Conservation (phyloP, 2,888 invertebrate species). For the Meiosimyza decipiens region DNA sequence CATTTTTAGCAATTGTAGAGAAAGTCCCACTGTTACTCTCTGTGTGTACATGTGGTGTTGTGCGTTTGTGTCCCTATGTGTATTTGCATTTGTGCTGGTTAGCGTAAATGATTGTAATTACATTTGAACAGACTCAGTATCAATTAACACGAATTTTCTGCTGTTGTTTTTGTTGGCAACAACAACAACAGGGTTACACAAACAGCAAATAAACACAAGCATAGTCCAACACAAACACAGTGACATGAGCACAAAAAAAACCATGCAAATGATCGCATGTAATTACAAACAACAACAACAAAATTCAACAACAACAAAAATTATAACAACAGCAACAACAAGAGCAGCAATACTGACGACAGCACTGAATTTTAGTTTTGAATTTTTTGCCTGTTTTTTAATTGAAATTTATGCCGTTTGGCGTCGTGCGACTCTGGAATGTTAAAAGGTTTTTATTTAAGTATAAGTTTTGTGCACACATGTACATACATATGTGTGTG, state of each 20-base stretch:
- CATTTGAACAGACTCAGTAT: conserved; percentile 44
- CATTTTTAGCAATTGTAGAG: not conserved
- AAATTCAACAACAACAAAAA: conserved; percentile 21
- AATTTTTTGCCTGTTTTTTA: conserved; percentile 59
- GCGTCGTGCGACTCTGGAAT: conserved; percentile 49
- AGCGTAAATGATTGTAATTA: conserved; percentile 46
- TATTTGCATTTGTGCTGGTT: conserved; percentile 33
- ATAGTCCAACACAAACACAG: too few species aligned
- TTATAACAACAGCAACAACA: conserved; percentile 19
- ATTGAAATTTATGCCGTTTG: conserved; percentile 64
- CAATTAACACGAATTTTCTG: conserved; percentile 47
- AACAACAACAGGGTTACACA: not conserved
- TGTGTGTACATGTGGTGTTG: not conserved
- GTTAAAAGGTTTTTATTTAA: conserved; percentile 29
- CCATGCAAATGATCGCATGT: conserved; percentile 27
- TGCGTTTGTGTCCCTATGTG: conserved; percentile 7
- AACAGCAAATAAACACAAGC: too few species aligned
- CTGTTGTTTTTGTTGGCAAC: conserved; percentile 3
- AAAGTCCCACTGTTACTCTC: not conserved
- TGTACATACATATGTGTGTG: not conserved
- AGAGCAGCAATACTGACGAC: conserved; percentile 15
- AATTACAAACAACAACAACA: conserved; percentile 27
- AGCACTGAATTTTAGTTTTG: conserved; percentile 18
- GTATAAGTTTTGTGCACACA: not conserved
- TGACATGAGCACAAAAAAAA: not conserved